Evolutionary conservation across 2,113 vertebrate species (phyloP), one percentile per base, ranked within the genome.

Genomic region (Neolamprologus falcicula): DNA sequence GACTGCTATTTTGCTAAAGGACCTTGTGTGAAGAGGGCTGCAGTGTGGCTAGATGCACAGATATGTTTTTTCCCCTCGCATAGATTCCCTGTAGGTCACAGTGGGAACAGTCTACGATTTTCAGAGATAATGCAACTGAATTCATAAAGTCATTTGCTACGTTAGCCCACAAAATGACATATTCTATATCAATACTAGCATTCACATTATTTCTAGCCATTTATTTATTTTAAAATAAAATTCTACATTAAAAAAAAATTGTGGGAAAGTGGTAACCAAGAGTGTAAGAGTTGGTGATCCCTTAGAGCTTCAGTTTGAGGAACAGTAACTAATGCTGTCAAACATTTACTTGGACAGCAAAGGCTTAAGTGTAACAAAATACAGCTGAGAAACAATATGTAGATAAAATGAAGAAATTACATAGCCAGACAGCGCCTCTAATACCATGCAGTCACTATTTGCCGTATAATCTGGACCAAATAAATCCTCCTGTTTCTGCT

Each of bases 1-100:
- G 97, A 95, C 96, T 96, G 96, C 96, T 97, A 94, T 97, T 97
- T 97, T 97, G 97, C 96, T 96, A 94, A 95, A 96, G 94, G 96
- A 97, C 94, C 95, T 96, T 52, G 86, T 88, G 88, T 92, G 90
- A 82, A 87, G 92, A 82, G 90, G 35, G 40, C 24, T 86, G 82
- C 79, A 33, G 47, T 9, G 50, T 88, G 90, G 89, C 92, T 92
- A 91, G 94, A 95, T 91, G 91, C 83, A 86, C 21, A 57, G 79
- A 92, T 73, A 26, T 17, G 9, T 35, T 33, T 83, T 87, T 82
- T 80, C 33, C 5, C 16, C 6, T 47, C 45, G 6, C 13, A 66
- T 35, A 50, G 68, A 87, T 90, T 92, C 55, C 45, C 83, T 76
- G 50, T n/a, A 88, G 86, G 90, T 93, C 92, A 92, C 45, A 24